Conservation (phyloP, 2,113 vertebrate species). For the Pangasianodon gigas region DNA sequence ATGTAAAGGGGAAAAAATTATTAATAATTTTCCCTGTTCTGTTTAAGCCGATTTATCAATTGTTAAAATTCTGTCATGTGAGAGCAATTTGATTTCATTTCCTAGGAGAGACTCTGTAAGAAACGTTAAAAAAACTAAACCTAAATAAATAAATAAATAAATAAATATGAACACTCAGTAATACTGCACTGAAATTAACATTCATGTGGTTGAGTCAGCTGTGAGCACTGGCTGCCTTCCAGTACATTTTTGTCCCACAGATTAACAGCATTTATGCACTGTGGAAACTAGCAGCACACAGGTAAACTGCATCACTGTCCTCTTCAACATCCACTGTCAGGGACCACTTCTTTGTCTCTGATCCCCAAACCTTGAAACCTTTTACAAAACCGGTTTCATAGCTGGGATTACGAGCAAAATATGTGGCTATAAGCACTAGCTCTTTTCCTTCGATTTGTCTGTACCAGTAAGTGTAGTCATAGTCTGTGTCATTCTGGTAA, state of each 20-base stretch:
- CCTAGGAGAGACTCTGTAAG: too few species aligned
- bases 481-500: slow-evolving; percentile 54
- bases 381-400: slow-evolving; percentile 36
- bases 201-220: slow-evolving; percentile 13
- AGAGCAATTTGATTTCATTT: not conserved
- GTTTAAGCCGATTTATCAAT: not conserved
- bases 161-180: too few species aligned
- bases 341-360: slow-evolving; percentile 45
- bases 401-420: not conserved
- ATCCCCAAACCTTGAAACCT: slow-evolving; percentile 28
- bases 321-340: slow-evolving; percentile 39
- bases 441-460: slow-evolving; percentile 38
- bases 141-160: too few species aligned
- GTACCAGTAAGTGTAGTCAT: slow-evolving; percentile 56
- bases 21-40: not conserved
- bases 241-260: slow-evolving; percentile 33
- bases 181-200: too few species aligned
- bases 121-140: too few species aligned
- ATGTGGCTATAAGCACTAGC: slow-evolving; percentile 24
- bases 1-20: not conserved
- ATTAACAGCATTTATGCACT: slow-evolving; percentile 1
- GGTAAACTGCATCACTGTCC: slow-evolving; percentile 39
- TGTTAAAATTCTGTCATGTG: not conserved
- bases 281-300: slow-evolving; percentile 56
- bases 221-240: not conserved